Base-by-base conservation (phyloP, 2,888 invertebrate genomes). In the Cephalotes varians region DNA sequence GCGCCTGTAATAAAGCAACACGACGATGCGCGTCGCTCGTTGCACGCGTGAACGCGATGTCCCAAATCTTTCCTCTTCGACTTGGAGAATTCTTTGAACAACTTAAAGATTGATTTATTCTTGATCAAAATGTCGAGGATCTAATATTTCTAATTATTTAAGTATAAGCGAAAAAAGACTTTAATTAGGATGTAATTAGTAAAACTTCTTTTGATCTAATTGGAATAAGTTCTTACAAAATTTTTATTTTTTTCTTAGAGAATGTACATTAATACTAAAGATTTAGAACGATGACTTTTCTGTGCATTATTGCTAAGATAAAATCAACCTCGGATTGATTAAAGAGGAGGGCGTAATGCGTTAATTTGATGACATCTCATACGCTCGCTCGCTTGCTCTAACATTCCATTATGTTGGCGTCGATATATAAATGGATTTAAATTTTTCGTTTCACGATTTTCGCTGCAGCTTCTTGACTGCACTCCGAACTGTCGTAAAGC, bases 1-100 rank as follows among this genome's bases (percentile, higher is more conserved):
- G 80, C 83, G 76, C 28, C 49, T 69, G 58, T 76, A 85, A 85
- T 80, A 80, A 80, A 80, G 72, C 60, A 72, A 73, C 37, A 37
- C 31, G 44, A 47, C n/a, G 28, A 34, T 18, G 37, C 76, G 18
- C 56, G 25, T n/a, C 28, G 37, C 37, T 64, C 25, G 51, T 34
- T 4, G 73, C 25, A 21, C 6, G 21, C 40, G 34, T 74, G 7
- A 37, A 34, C 37, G 18, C 7, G 31, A 12, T 37, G 15, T 76
- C 9, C 31, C 37, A 51, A 4, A 28, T 40, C 15, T 47, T 47
- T 40, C 60, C 31, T 44, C 25, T 60, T 47, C 12, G 49, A n/a
- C 7, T 18, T 25, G 7, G 1, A 0, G 3, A n/a, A 37, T 54
- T 51, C 2, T 28, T 64, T 51, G 12, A 40, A 7, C 9, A 40